Base-by-base conservation (phyloP, 1,140 invertebrate genomes). In the Drosophila fuyamai region DNA sequence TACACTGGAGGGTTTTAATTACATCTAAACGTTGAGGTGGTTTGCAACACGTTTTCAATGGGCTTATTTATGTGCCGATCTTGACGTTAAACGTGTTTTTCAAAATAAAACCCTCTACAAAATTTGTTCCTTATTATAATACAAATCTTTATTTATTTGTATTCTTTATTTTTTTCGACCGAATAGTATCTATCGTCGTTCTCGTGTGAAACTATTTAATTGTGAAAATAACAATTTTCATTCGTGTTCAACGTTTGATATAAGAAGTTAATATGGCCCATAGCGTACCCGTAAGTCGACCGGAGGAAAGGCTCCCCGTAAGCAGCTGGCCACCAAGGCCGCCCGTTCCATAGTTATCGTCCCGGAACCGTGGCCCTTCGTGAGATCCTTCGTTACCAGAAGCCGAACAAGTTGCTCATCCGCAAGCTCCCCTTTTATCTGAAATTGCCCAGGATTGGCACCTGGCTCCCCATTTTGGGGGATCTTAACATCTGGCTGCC, bases 321-420 rank as follows among this genome's bases (percentile, higher is more conserved):
- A 98, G 93, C 97, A 98, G 86, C 93, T 98, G 89, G 96, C 96
- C 8, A 97, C 97, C 41, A 97, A 97, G 90, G 96, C 96, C 7
- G 95, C 96, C n/a, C 94, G 88, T 96, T 95, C 56, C 95, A 96
- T 94, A 94, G 94, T 92, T 95, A 95, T 92, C 94, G 96, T 76
- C 96, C 96, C 54, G 97, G 96, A 89, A 97, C 96, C 14, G 96
- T 97, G 9, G 97, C 97, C 80, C 94, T 97, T 50, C 94, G 96
- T 93, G 97, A 97, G 94, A 97, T 97, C 85, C 94, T 96, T 93
- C 95, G 96, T 91, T 97, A 97, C 93, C 96, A 97, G 92, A 97
- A 97, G 86, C 96, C 95, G 13, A 97, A 96, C 23, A 96, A 97
- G 92, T 93, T 96, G 93, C 93, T 97, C 53, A 96, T 97, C 93